phyloP scores from a whole-genome alignment of 2,113 vertebrate genomes.

The Himantopus leucocephalus region DNA sequence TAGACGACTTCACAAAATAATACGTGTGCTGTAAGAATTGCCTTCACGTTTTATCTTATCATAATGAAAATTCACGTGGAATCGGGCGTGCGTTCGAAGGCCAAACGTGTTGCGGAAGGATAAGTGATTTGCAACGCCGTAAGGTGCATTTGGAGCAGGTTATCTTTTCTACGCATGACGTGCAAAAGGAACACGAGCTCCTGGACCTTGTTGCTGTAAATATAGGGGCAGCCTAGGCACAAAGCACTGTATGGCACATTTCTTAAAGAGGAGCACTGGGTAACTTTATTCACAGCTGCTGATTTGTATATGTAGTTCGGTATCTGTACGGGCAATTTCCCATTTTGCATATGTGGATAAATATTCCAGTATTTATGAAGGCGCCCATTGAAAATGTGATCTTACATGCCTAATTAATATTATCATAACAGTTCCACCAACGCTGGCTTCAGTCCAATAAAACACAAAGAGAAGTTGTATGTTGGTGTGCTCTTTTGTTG shows the following conservation, averaged over 20 bases:
- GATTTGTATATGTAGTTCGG: not conserved
- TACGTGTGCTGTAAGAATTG: not conserved
- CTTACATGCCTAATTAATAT: slow-evolving; percentile 56
- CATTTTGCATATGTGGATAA: not conserved
- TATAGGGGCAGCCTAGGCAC: not conserved
- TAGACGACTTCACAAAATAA: not conserved
- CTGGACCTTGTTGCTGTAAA: not conserved
- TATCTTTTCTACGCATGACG: fast-evolving
- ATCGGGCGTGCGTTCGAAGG: fast-evolving
- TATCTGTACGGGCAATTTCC: slow-evolving; percentile 5
- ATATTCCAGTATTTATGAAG: slow-evolving; percentile 16
- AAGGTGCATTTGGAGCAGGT: not conserved
- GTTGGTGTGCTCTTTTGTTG: slow-evolving; percentile 47
- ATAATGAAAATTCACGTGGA: not conserved
- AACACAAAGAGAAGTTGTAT: slow-evolving; percentile 54
- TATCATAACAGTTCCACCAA: slow-evolving; percentile 42
- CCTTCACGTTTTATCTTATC: not conserved
- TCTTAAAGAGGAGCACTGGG: not conserved
- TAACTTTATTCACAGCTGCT: not conserved
- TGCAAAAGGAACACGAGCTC: not conserved
- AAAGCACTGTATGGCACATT: not conserved
- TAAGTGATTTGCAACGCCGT: not conserved
- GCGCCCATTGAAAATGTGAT: slow-evolving; percentile 49
- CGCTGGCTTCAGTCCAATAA: not conserved
- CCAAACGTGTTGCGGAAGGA: not conserved